These are phyloP conservation scores for Drosophila gaucha DNA, from an alignment of 2,888 invertebrate genomes.

Conservation along the genomic window DNA sequence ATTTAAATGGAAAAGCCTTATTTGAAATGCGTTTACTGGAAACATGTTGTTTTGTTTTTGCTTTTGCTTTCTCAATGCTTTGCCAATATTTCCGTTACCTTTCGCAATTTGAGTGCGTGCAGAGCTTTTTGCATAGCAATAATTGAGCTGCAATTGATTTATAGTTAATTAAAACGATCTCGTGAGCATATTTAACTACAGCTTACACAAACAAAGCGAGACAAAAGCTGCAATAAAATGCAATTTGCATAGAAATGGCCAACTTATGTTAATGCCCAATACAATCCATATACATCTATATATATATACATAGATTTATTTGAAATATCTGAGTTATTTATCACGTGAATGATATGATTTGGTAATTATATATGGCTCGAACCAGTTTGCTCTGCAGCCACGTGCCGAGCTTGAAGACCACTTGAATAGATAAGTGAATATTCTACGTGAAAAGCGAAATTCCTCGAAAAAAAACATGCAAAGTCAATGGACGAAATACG, in stretches of 20 bases:
- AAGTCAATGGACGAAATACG: slow-evolving; percentile 19
- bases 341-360: slow-evolving; percentile 2
- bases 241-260: slow-evolving; percentile 9
- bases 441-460: slow-evolving; percentile 16
- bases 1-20: neutral
- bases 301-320: neutral
- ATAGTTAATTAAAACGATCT: slow-evolving; percentile 7
- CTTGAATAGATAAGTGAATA: slow-evolving; percentile 1
- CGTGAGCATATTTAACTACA: slow-evolving; percentile 11
- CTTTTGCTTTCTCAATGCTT: neutral
- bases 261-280: slow-evolving; percentile 5
- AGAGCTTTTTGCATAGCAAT: neutral
- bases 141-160: slow-evolving; percentile 2
- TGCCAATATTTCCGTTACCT: slow-evolving; percentile 2
- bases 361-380: slow-evolving; percentile 1
- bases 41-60: neutral
- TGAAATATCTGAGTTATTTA: neutral
- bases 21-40: neutral
- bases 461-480: neutral
- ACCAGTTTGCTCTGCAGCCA: slow-evolving; percentile 12
- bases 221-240: slow-evolving; percentile 4
- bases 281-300: neutral
- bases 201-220: slow-evolving; percentile 6
- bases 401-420: slow-evolving; percentile 2
- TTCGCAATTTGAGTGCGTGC: neutral